Percentiles rank a stretch among this genome's conserved stretches.
phyloP scores from a whole-genome alignment of 2,888 invertebrate genomes.

The Silvanus unidentatus region DNA sequence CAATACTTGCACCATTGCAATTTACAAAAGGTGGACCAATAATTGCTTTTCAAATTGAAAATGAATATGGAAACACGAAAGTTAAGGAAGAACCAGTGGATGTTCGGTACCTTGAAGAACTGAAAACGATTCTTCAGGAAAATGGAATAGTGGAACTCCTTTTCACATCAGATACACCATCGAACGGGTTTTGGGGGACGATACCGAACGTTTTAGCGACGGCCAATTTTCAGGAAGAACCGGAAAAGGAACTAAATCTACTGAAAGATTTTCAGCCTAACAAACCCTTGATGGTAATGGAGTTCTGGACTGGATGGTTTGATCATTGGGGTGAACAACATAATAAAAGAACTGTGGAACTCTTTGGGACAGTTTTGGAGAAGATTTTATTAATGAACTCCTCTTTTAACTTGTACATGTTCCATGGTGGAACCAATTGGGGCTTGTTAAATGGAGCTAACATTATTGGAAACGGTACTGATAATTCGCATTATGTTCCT shows the following conservation, averaged over 20 bases:
- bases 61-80: conserved; percentile 56
- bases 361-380: conserved; percentile 25
- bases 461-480: conserved; percentile 9
- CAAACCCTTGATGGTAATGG: conserved; percentile 52
- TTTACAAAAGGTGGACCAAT: conserved; percentile 76
- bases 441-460: conserved; percentile 51
- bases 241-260: conserved; percentile 42
- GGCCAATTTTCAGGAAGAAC: conserved; percentile 50
- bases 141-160: conserved; percentile 47
- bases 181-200: conserved; percentile 35
- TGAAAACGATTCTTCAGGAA: conserved; percentile 40
- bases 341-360: conserved; percentile 26
- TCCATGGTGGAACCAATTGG: conserved; percentile 82
- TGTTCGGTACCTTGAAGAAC: conserved; percentile 42
- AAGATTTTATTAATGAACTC: conserved; percentile 27
- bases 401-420: conserved; percentile 83
- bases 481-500: conserved; percentile 28
- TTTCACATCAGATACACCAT: conserved; percentile 49
- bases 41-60: conserved; percentile 85
- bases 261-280: conserved; percentile 45
- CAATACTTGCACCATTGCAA: conserved; percentile 48
- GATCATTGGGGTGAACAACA: conserved; percentile 50
- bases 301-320: conserved; percentile 56
- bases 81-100: conserved; percentile 29
- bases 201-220: conserved; percentile 47